Percentiles rank a stretch among this genome's conserved stretches.
These are phyloP conservation scores for Muscidifurax raptorellus DNA, from an alignment of 1,140 invertebrate species.

Conservation along the genomic window DNA sequence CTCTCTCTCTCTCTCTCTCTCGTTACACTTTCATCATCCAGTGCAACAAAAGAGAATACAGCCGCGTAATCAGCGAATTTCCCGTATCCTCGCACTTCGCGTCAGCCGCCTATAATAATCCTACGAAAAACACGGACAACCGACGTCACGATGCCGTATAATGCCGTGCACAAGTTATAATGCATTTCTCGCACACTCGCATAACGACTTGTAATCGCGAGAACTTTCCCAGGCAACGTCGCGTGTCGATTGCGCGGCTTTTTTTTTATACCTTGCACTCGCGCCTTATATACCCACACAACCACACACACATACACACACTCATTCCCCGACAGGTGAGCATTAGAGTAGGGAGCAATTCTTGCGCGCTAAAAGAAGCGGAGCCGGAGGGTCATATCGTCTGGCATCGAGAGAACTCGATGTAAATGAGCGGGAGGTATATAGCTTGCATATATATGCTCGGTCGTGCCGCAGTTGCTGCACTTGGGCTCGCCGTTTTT, in stretches of 20 bases:
- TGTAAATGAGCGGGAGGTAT: background rate
- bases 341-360: background rate
- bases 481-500: background rate
- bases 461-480: background rate
- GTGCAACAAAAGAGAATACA: background rate
- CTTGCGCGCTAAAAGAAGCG: background rate
- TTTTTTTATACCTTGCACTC: slow-evolving; percentile 19
- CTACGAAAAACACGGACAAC: background rate
- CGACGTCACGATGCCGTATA: background rate
- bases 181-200: background rate
- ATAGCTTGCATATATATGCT: background rate
- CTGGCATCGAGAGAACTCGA: background rate
- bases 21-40: background rate
- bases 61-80: background rate
- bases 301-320: background rate
- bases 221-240: slow-evolving; percentile 45
- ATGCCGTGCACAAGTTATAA: background rate
- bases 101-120: background rate
- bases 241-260: background rate
- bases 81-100: background rate
- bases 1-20: no score
- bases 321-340: background rate
- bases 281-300: background rate
- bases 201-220: slow-evolving; percentile 44
- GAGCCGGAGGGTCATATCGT: background rate